Evolutionary conservation across 2,888 invertebrate genomes (phyloP).

Genomic region (Cerceris ruficornis): DNA sequence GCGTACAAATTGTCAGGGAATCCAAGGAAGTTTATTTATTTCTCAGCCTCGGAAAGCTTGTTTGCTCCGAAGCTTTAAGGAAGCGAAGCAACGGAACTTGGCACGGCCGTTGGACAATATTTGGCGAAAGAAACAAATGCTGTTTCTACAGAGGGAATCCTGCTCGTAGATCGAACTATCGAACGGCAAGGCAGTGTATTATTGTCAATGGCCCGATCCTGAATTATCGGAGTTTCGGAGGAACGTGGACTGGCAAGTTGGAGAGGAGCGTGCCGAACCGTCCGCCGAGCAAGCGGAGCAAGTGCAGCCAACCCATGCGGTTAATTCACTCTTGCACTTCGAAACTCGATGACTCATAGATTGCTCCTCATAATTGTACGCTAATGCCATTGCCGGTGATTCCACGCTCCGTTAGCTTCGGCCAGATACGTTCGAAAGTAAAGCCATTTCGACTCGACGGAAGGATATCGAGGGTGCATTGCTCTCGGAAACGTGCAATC

Average conservation of each 20-base stretch:
- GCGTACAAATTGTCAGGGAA: no score
- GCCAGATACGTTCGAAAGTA: constrained; percentile 24
- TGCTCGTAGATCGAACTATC: constrained; percentile 9
- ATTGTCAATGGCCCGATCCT: constrained; percentile 50
- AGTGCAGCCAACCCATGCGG: constrained; percentile 54
- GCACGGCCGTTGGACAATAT: neutral
- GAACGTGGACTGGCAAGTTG: constrained; percentile 47
- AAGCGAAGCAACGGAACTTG: neutral
- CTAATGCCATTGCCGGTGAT: constrained; percentile 57
- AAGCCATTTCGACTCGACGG: neutral
- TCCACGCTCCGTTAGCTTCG: constrained; percentile 45
- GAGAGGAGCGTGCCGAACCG: constrained; percentile 39
- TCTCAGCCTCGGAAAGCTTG: neutral
- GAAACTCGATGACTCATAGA: constrained; percentile 63
- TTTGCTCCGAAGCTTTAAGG: neutral
- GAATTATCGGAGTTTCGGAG: constrained; percentile 57
- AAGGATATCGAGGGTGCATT: constrained; percentile 14
- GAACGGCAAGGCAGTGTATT: constrained; percentile 26
- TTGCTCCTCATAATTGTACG: constrained; percentile 64
- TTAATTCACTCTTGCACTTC: constrained; percentile 66
- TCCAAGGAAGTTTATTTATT: no score
- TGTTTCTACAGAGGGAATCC: neutral
- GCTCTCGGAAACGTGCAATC: neutral
- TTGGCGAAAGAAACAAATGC: neutral
- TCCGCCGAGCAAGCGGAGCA: neutral